Percentiles rank a stretch among this genome's conserved stretches.
Evolutionary conservation across 2,113 vertebrate genomes (phyloP).

Genomic region (Varanus komodoensis): DNA sequence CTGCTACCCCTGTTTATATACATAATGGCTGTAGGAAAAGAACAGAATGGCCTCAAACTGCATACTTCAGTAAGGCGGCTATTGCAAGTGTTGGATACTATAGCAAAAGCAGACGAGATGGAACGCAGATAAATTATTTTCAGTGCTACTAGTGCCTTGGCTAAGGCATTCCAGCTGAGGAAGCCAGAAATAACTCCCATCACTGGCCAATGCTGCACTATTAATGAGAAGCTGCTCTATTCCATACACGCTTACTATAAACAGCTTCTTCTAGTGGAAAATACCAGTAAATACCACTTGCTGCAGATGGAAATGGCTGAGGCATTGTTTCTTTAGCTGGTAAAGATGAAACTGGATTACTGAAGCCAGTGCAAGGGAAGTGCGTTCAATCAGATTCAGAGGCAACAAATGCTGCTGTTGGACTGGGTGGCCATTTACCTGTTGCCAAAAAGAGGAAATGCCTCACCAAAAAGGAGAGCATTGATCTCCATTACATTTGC

Average conservation of each 20-base stretch:
- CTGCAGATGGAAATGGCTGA: background rate
- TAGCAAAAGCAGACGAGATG: background rate
- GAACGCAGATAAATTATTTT: background rate
- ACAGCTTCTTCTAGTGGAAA: background rate
- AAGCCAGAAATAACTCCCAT: background rate
- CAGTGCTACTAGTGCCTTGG: background rate
- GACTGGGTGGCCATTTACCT: too few species aligned
- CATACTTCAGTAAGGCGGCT: background rate
- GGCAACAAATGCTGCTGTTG: too few species aligned
- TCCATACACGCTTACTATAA: background rate
- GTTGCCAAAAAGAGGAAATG: too few species aligned
- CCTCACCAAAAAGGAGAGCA: too few species aligned
- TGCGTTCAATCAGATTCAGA: too few species aligned
- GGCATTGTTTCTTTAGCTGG: background rate
- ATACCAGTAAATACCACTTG: background rate
- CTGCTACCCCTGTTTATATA: constrained; percentile 31
- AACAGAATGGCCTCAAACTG: background rate
- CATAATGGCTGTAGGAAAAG: constrained; percentile 17
- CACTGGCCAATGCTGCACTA: background rate
- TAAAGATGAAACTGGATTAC: background rate
- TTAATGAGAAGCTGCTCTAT: background rate
- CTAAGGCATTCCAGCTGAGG: background rate
- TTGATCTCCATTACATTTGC: too few species aligned
- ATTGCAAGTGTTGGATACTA: background rate
- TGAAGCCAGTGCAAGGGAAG: too few species aligned